Evolutionary conservation across 2,888 invertebrate genomes (phyloP).

Genomic region (Cancer borealis): DNA sequence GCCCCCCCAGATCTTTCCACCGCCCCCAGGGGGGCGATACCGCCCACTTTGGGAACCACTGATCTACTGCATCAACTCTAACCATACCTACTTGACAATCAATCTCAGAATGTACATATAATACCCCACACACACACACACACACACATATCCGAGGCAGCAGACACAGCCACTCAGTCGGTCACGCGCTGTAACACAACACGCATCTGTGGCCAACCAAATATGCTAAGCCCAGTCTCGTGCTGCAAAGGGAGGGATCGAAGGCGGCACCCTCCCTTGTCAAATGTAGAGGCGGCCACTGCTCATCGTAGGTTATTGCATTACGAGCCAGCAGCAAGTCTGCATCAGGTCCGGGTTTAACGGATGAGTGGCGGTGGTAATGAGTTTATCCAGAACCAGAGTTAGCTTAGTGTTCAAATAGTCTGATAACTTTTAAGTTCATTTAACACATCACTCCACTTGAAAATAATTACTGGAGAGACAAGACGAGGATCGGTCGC

Average conservation of each 20-base stretch:
- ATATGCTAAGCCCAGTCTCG: not conserved
- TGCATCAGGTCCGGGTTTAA: not conserved
- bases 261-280: not conserved
- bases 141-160: not conserved
- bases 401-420: not conserved
- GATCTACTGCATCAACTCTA: not conserved
- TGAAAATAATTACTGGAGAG: not conserved
- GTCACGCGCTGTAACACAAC: not conserved
- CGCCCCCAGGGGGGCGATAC: no score
- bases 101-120: not conserved
- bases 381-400: not conserved
- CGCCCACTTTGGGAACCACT: no score
- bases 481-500: not conserved
- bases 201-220: not conserved
- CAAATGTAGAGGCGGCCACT: not conserved
- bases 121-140: not conserved
- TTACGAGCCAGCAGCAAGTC: not conserved
- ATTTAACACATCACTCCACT: not conserved
- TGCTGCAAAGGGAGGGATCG: not conserved
- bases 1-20: no score
- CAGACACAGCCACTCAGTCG: no score
- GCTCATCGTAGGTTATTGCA: not conserved
- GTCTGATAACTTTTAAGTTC: not conserved
- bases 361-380: not conserved
- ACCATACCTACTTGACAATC: not conserved